Evolutionary conservation across 2,113 vertebrate species (phyloP).

Genomic region (Lophura nycthemera): DNA sequence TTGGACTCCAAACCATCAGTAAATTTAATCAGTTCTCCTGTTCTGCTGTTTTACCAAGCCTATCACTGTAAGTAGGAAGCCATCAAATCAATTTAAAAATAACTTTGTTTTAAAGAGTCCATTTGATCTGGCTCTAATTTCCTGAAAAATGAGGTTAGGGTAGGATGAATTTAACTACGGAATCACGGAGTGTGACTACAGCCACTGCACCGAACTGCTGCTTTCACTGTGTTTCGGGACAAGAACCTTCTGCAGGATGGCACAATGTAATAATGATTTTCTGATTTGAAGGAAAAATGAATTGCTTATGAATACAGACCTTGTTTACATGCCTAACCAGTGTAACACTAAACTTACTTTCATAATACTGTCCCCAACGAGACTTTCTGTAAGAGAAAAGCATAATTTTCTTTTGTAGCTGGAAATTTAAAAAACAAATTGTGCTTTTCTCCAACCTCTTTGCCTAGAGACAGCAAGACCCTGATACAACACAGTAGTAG

Average conservation of each 20-base stretch:
- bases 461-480: background rate
- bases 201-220: background rate
- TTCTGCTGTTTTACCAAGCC: background rate
- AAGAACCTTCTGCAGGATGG: background rate
- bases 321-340: background rate
- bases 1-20: background rate
- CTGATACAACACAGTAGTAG: background rate
- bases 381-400: background rate
- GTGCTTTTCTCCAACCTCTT: background rate
- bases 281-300: background rate
- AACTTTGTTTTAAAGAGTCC: background rate
- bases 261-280: background rate
- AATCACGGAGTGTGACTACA: background rate
- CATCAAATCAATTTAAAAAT: slow-evolving; percentile 23
- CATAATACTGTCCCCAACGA: background rate
- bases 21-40: background rate
- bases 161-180: background rate
- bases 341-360: background rate
- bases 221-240: background rate
- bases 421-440: background rate
- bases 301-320: background rate
- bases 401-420: background rate
- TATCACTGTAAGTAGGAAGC: background rate
- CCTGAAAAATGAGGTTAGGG: background rate
- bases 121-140: slow-evolving; percentile 31